Evolutionary conservation across 1,140 invertebrate species (phyloP), one percentile per base, ranked within the genome.

Genomic region (Calliopsis andreniformis): DNA sequence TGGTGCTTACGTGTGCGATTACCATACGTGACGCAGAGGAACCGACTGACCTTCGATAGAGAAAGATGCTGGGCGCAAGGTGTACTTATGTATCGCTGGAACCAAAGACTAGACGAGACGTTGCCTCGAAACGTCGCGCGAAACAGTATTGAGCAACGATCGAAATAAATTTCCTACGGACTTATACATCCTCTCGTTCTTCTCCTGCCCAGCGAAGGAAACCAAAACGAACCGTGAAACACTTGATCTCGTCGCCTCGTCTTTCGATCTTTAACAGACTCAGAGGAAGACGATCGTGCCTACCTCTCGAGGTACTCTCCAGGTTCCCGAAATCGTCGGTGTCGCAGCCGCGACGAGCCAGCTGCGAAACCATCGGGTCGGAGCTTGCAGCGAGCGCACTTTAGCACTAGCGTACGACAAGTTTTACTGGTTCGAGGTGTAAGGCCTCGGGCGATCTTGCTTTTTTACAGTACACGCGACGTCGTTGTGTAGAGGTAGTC

Each of bases 401-500:
- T 86, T 82, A 83, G 80, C 84, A 84, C 82, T 73, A 85, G 83
- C 80, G 85, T 84, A 89, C 88, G 88, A 91, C 89, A 90, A 89
- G 90, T 91, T 90, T 90, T 90, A 91, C 90, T 91, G 90, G 90
- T 91, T 90, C 89, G 89, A 82, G 88, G 88, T 91, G 88, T 90
- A 90, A 91, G 83, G 89, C 90, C 90, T 87, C 76, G 72, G 88
- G 89, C 89, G 81, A 88, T 90, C 68, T 87, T 83, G 83, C 78
- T 89, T 90, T n/a, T 90, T 90, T 88, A 87, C 85, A 87, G 80
- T 88, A 86, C 86, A 78, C 86, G 78, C 80, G 73, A 79, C 82
- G 76, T 67, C 79, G 78, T 79, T 73, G 85, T 73, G 85, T 81
- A 83, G 79, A 84, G 85, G 83, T 87, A 87, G 86, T 90, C 82